Conservation (phyloP, 2,888 invertebrate species). For the Minunthozetes semirufus region DNA sequence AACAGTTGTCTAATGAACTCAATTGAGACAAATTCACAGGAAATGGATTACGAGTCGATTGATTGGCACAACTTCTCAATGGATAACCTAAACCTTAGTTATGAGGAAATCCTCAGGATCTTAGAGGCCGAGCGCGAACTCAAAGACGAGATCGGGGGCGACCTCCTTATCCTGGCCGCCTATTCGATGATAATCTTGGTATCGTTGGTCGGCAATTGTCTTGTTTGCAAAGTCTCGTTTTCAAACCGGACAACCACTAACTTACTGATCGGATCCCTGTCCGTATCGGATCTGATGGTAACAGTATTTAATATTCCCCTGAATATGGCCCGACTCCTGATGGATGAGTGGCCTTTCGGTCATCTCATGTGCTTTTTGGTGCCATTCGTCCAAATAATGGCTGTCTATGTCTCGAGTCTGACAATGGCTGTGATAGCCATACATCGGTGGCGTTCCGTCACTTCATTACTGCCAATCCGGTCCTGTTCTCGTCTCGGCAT, state of each 20-base stretch:
- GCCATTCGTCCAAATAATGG: slow-evolving; percentile 49
- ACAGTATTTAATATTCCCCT: slow-evolving; percentile 51
- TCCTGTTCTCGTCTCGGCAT: neutral
- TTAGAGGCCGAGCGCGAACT: no score
- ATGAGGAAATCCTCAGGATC: no score
- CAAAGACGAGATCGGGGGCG: no score
- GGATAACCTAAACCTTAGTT: no score
- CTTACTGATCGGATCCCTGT: slow-evolving; percentile 55
- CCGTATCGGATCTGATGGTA: slow-evolving; percentile 49
- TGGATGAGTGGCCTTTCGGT: slow-evolving; percentile 52
- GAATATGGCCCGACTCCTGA: slow-evolving; percentile 49
- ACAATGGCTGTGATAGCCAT: slow-evolving; percentile 51
- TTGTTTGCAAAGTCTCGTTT: slow-evolving; percentile 53
- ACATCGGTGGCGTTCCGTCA: slow-evolving; percentile 45
- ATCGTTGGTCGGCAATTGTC: slow-evolving; percentile 49
- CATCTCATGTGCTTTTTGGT: slow-evolving; percentile 49
- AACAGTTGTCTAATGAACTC: no score
- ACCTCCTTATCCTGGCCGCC: no score
- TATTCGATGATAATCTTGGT: slow-evolving; percentile 49
- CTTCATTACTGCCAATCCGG: neutral
- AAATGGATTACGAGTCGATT: no score
- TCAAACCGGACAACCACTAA: slow-evolving; percentile 54
- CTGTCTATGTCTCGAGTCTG: slow-evolving; percentile 48
- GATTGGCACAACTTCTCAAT: no score
- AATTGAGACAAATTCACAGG: no score